Evolutionary conservation across 2,888 invertebrate species (phyloP).

Genomic region (Ophion costatus): DNA sequence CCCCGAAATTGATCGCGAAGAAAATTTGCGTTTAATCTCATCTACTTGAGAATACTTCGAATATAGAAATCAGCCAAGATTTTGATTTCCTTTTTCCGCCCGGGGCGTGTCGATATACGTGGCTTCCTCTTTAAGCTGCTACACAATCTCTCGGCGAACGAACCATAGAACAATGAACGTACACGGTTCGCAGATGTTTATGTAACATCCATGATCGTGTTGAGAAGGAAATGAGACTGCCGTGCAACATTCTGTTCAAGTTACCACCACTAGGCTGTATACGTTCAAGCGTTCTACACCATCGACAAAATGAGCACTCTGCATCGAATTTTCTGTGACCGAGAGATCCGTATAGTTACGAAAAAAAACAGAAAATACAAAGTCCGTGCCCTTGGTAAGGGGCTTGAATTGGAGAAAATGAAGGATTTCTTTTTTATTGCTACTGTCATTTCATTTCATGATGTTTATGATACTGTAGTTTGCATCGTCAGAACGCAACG

Average conservation of each 20-base stretch:
- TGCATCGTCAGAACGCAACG: no score
- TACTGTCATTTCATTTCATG: no score
- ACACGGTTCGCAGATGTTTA: constrained; percentile 24
- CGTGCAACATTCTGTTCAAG: constrained; percentile 29
- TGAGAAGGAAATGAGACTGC: constrained; percentile 56
- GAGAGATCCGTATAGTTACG: neutral
- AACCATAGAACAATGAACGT: constrained; percentile 40
- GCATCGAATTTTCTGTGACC: constrained; percentile 5
- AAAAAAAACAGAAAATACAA: neutral
- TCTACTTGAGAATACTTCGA: constrained; percentile 24
- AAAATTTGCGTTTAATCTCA: constrained; percentile 48
- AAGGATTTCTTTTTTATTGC: no score
- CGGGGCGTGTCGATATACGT: neutral
- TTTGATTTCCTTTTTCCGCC: constrained; percentile 12
- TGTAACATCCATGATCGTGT: constrained; percentile 18
- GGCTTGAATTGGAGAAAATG: neutral
- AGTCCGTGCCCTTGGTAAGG: no score
- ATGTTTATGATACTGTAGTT: no score
- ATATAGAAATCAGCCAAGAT: neutral
- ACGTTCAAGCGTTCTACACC: neutral
- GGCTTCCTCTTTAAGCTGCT: constrained; percentile 29
- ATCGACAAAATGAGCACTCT: neutral
- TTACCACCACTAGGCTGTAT: neutral
- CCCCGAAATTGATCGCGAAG: constrained; percentile 34
- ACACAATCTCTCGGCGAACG: neutral